phyloP scores from a whole-genome alignment of 1,140 invertebrate species.

The Hesperophylax magnus region DNA sequence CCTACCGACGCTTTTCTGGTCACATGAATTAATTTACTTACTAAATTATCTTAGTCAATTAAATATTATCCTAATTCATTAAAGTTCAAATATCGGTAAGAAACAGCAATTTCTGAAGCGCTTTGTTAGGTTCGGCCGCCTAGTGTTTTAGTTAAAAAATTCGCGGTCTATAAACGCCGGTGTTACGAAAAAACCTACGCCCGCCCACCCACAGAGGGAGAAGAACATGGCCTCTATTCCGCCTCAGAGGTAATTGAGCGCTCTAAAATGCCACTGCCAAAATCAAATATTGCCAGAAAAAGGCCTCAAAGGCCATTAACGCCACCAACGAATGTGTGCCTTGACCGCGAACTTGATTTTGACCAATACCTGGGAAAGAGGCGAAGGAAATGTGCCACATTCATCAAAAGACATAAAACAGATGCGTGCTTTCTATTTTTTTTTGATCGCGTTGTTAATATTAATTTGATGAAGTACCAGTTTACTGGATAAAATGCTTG shows the following conservation, averaged over 20 bases:
- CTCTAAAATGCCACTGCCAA: constrained; percentile 52
- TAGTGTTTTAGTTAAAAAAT: constrained; percentile 4
- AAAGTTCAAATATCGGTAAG: too few species aligned
- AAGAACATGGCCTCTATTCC: constrained; percentile 42
- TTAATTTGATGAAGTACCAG: background rate
- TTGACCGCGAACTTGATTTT: background rate
- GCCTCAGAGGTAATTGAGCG: constrained; percentile 49
- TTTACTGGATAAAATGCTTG: background rate
- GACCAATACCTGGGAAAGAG: background rate
- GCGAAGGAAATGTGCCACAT: background rate
- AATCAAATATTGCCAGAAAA: background rate
- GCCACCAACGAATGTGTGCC: constrained; percentile 9
- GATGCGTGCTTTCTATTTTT: too few species aligned
- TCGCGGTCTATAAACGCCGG: constrained; percentile 7
- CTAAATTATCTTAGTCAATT: too few species aligned
- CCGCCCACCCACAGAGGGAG: constrained; percentile 49
- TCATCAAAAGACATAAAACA: background rate
- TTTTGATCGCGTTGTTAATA: background rate
- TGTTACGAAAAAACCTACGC: constrained; percentile 28
- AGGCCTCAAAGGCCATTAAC: constrained; percentile 12
- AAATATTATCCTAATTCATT: too few species aligned
- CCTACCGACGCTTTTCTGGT: too few species aligned
- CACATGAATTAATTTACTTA: too few species aligned
- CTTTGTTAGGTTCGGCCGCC: background rate
- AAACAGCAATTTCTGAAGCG: too few species aligned